Evolutionary conservation across 1,140 invertebrate genomes (phyloP), one percentile per base, ranked within the genome.

Genomic region (Matsumurasca onukii): DNA sequence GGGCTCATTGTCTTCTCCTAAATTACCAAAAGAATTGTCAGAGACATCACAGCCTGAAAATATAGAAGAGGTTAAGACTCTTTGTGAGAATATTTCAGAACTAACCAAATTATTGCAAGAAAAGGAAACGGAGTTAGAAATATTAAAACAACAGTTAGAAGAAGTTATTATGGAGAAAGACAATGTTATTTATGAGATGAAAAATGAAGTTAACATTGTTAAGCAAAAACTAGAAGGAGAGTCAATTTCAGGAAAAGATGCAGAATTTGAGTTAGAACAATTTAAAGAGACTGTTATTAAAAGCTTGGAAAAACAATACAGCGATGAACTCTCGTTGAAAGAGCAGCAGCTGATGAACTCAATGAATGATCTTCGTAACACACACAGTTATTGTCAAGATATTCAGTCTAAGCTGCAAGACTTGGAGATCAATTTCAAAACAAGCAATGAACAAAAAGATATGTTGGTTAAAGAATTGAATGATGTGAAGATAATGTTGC

Each of bases 231-330:
- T 30, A 62, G 15, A 48, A 25, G n/a, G 1, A 27, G 61, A 29
- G 20, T 20, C 27, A 63, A 27, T n/a, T 20, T 31, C 31, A 63
- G n/a, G 17, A 30, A 22, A 64, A 45, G 61, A 69, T 29, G 3
- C 68, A 1, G 70, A 78, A 3, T 73, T 73, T 0, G 70, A 65
- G 27, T 5, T 65, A 17, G 62, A 76, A 39, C 70, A 78, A 30
- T 69, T 70, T 24, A 15, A 79, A 17, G 57, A 72, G 0, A 57
- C 24, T 12, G 67, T 70, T 30, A 12, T 78, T 39, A 66, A 69
- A 24, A 74, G 77, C 48, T 5, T 65, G 24, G 34, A 65, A 20
- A 65, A 45, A 45, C 31, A 65, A 27, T 45, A 48, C 31, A 39
- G 48, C 24, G 39, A 65, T 25, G 62, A 65, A 25, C 27, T 65